Evolutionary conservation across 1,140 invertebrate species (phyloP).

Genomic region (Drosophila seguyi): DNA sequence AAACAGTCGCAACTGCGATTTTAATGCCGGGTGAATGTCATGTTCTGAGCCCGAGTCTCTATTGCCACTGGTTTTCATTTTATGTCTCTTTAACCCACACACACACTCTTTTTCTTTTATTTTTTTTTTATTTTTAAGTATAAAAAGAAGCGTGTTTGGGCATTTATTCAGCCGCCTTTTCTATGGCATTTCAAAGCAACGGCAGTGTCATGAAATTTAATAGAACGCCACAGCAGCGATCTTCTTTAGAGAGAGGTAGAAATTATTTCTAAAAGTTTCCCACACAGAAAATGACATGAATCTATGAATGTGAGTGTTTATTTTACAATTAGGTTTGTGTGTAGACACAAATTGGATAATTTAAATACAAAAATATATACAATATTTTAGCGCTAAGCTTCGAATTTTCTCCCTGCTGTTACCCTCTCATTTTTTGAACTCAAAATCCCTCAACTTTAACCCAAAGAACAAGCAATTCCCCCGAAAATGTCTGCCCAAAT

Average conservation of each 20-base stretch:
- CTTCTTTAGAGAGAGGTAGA: neutral
- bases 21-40: slow-evolving; percentile 79
- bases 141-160: slow-evolving; percentile 53
- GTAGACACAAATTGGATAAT: neutral
- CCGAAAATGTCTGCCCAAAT: slow-evolving; percentile 35
- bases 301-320: too few species aligned
- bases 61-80: slow-evolving; percentile 74
- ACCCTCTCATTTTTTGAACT: slow-evolving; percentile 23
- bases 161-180: slow-evolving; percentile 43
- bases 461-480: slow-evolving; percentile 32
- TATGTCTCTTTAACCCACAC: slow-evolving; percentile 58
- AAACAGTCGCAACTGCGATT: slow-evolving; percentile 54
- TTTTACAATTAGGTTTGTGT: neutral
- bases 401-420: neutral
- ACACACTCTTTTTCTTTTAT: slow-evolving; percentile 6
- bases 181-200: slow-evolving; percentile 33
- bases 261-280: slow-evolving; percentile 11
- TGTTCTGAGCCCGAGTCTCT: slow-evolving; percentile 56
- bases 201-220: slow-evolving; percentile 69
- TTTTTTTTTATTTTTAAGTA: slow-evolving; percentile 1
- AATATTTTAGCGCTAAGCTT: neutral
- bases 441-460: slow-evolving; percentile 26
- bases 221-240: slow-evolving; percentile 49
- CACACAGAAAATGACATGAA: slow-evolving; percentile 3
- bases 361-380: neutral